Percentiles rank a stretch among this genome's conserved stretches.
Evolutionary conservation across 2,113 vertebrate genomes (phyloP).

Genomic region (Oncorhynchus clarkii): DNA sequence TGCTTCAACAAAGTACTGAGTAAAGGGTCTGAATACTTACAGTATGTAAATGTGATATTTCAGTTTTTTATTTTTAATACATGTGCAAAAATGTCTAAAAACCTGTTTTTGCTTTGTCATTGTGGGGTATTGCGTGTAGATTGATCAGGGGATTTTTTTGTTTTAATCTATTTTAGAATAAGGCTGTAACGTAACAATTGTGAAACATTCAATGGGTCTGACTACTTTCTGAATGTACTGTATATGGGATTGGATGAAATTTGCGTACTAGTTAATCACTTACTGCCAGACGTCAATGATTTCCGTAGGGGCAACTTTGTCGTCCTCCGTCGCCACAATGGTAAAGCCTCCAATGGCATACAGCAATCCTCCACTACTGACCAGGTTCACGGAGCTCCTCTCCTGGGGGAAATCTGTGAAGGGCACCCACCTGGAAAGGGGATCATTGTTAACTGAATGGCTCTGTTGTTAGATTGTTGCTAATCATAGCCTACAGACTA

Average conservation of each 20-base stretch:
- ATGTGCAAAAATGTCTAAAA: too few species aligned
- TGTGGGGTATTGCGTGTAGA: too few species aligned
- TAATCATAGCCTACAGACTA: neutral
- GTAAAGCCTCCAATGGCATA: constrained; percentile 90
- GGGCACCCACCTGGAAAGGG: constrained; percentile 82
- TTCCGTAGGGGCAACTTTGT: constrained; percentile 90
- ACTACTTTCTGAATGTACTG: too few species aligned
- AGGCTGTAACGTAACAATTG: too few species aligned
- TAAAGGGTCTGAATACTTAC: too few species aligned
- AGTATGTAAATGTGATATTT: too few species aligned
- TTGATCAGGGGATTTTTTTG: too few species aligned
- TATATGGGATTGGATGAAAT: neutral
- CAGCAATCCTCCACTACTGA: constrained; percentile 79
- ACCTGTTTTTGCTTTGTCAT: too few species aligned
- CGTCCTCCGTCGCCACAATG: constrained; percentile 86
- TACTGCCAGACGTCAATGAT: constrained; percentile 97
- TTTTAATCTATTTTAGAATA: too few species aligned
- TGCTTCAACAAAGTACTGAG: too few species aligned
- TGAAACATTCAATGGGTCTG: too few species aligned
- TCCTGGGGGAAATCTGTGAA: constrained; percentile 96
- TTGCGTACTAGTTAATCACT: constrained; percentile 55
- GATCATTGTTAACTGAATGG: neutral
- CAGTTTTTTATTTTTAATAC: too few species aligned
- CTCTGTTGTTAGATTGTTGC: neutral
- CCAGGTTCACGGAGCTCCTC: constrained; percentile 90